Percentiles rank a stretch among this genome's conserved stretches.
Evolutionary conservation across 2,888 invertebrate species (phyloP).

Genomic region (Cancer borealis): DNA sequence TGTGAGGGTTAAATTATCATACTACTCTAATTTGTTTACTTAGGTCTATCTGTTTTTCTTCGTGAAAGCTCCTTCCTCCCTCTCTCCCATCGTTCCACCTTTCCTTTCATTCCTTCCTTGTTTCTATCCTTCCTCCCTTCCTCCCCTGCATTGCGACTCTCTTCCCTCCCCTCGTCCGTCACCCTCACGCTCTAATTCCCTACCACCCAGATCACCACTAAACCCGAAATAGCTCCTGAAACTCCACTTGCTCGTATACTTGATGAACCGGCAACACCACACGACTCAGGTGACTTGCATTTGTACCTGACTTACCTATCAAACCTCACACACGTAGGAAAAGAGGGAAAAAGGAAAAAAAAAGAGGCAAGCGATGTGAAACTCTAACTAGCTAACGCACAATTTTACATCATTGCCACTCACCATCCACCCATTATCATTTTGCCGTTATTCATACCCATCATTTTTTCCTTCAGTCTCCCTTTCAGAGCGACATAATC

Average conservation of each 20-base stretch:
- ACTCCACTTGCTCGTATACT: neutral
- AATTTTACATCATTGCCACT: neutral
- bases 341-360: neutral
- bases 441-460: neutral
- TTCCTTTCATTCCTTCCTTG: neutral
- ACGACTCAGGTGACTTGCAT: neutral
- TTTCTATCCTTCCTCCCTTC: neutral
- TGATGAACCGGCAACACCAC: neutral
- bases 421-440: neutral
- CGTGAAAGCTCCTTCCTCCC: neutral
- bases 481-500: neutral
- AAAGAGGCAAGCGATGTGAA: neutral
- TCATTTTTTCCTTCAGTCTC: neutral
- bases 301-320: neutral
- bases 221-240: neutral
- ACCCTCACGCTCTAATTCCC: neutral
- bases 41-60: no score
- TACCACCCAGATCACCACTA: neutral
- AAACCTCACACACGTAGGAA: no score
- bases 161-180: neutral
- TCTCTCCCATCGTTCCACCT: neutral
- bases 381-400: neutral
- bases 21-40: neutral
- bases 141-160: neutral
- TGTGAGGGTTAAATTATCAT: neutral